Conservation (phyloP, 23 tunicate genomes). For the Phallusia fumigata region DNA sequence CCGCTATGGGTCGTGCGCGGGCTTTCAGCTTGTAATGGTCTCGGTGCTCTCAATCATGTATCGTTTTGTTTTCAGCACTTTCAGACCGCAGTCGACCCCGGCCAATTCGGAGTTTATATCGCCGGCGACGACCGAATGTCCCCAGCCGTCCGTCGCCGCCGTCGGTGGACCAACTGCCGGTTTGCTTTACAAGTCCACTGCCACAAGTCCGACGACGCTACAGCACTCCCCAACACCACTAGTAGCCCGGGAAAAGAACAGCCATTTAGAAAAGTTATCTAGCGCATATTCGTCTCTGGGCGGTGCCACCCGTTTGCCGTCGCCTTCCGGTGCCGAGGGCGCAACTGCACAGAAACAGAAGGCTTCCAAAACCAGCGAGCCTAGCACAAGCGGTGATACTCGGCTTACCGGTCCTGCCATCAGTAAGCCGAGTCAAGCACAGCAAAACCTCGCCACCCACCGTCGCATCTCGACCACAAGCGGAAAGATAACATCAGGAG, state of each 20-base stretch:
- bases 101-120: neutral
- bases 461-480: constrained; percentile 41
- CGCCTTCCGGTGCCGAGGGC: constrained; percentile 1
- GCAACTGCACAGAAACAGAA: neutral
- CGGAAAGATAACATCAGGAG: constrained; percentile 78
- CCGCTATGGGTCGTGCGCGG: too few relatives aligned
- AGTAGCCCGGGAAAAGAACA: constrained; percentile 15
- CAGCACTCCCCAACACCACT: constrained; percentile 28
- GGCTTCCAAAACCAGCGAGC: neutral
- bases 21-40: too few relatives aligned
- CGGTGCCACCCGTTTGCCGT: neutral
- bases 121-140: constrained; percentile 19
- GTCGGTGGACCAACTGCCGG: constrained; percentile 24
- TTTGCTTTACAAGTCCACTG: constrained; percentile 22
- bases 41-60: too few relatives aligned
- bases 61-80: neutral
- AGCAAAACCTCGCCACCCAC: constrained; percentile 24
- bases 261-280: constrained; percentile 44
- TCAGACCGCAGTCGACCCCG: neutral
- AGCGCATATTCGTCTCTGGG: constrained; percentile 57
- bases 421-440: neutral
- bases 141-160: constrained; percentile 15
- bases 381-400: neutral
- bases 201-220: constrained; percentile 25
- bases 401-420: constrained; percentile 14